Conservation (phyloP, 1,140 invertebrate genomes). For the Papilio glaucus region DNA sequence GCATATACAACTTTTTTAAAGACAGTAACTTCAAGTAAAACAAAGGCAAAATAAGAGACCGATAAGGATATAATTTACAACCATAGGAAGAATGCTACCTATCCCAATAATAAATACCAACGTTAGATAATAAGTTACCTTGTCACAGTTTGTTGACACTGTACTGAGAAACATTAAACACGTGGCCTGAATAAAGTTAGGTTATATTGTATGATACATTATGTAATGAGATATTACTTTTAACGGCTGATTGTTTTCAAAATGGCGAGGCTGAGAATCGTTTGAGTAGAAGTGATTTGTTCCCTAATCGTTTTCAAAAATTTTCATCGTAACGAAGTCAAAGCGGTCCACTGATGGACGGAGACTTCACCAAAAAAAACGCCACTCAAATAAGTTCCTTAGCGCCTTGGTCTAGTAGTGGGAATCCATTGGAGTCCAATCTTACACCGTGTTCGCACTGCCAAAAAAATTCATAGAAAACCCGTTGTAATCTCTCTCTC, state of each 20-base stretch:
- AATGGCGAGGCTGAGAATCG: neutral
- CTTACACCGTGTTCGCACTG: no score
- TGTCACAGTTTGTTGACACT: slow-evolving; percentile 13
- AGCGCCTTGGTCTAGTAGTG: no score
- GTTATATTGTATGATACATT: neutral
- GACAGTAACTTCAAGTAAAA: no score
- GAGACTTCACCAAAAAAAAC: no score
- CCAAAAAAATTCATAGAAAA: no score
- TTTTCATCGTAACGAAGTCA: no score
- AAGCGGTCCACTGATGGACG: no score
- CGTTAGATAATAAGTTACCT: slow-evolving; percentile 16
- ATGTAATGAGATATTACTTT: neutral
- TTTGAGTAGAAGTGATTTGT: neutral
- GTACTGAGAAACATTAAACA: neutral
- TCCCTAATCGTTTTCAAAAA: no score
- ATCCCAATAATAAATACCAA: slow-evolving; percentile 9
- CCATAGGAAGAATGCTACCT: neutral
- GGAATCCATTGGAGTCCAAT: no score
- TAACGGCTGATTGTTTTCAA: neutral
- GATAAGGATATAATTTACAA: neutral
- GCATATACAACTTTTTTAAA: no score
- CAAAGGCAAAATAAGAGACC: neutral
- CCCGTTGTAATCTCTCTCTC: no score
- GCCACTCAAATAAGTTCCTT: no score
- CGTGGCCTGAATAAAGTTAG: neutral